Base-by-base conservation (phyloP, 1,140 invertebrate species). In the Drosophila miranda region DNA sequence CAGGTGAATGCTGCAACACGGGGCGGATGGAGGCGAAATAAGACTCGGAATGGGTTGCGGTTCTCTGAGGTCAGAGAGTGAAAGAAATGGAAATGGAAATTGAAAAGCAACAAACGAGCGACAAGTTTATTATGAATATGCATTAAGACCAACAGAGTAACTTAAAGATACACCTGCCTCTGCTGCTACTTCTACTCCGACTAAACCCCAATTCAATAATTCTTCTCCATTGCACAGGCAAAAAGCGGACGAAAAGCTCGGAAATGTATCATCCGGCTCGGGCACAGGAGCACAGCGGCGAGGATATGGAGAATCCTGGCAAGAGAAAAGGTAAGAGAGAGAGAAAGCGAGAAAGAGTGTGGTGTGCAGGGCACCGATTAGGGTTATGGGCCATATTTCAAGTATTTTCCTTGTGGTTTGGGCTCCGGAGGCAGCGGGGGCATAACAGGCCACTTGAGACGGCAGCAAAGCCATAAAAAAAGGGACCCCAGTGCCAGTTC, bases 301-400 rank as follows among this genome's bases (percentile, higher is more conserved):
- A 89, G 75, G 89, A 90, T 49, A 67, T 66, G 52, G 89, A 90
- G 69, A 90, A 89, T 84, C 86, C 89, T 19, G 86, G 89, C 46
- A 90, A 90, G 66, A 87, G 89, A 72, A 90, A 90, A 90, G 89
- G 89, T 90, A 79, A 87, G 89, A 53, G n/a, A n/a, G 3, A 28
- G 14, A 19, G 19, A 26, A 45, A 2, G 26, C 28, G 16, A 7
- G 5, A 43, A 7, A 23, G 13, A 21, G 16, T 43, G 63, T 46
- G 72, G 61, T 34, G 76, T 62, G 81, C 87, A 78, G 70, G 49
- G 50, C 58, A 63, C 50, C 78, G 82, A 86, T 86, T 86, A 86
- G 82, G 78, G 82, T 87, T 87, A 86, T 77, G 69, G 82, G 77
- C 69, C 82, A 87, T 86, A 86, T 81, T 86, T 86, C 76, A 84